phyloP scores from a whole-genome alignment of 2,888 invertebrate genomes.

The Colletes collaris region DNA sequence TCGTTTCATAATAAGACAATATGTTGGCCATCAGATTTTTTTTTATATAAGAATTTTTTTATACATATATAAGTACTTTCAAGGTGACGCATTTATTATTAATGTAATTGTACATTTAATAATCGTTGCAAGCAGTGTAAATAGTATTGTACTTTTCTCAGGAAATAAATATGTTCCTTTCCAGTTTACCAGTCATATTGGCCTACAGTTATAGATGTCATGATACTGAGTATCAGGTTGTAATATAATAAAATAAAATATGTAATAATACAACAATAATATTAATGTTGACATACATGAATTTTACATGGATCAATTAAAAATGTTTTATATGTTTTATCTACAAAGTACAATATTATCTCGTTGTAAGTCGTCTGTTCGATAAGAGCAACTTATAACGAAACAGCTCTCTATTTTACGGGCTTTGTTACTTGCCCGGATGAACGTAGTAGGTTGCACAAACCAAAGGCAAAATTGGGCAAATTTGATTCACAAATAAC shows the following conservation, averaged over 20 bases:
- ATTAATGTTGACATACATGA: constrained; percentile 35
- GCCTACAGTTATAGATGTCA: background rate
- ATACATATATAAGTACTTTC: constrained; percentile 3
- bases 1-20: constrained; percentile 31
- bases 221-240: constrained; percentile 3
- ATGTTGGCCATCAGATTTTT: background rate
- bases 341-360: constrained; percentile 55
- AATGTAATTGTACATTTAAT: constrained; percentile 1
- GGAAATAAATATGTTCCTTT: constrained; percentile 34
- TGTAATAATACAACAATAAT: constrained; percentile 42
- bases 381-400: too few species aligned
- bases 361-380: background rate
- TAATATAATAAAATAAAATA: constrained; percentile 36
- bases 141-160: constrained; percentile 23
- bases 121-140: background rate
- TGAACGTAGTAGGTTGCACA: too few species aligned
- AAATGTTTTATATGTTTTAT: constrained; percentile 45
- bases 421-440: too few species aligned
- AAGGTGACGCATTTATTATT: constrained; percentile 2
- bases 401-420: too few species aligned
- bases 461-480: too few species aligned
- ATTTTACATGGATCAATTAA: constrained; percentile 32
- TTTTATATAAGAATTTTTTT: constrained; percentile 9
- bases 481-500: too few species aligned
- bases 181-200: constrained; percentile 6